phyloP scores from a whole-genome alignment of 2,113 vertebrate species.

The Corythornis madagascariensis region DNA sequence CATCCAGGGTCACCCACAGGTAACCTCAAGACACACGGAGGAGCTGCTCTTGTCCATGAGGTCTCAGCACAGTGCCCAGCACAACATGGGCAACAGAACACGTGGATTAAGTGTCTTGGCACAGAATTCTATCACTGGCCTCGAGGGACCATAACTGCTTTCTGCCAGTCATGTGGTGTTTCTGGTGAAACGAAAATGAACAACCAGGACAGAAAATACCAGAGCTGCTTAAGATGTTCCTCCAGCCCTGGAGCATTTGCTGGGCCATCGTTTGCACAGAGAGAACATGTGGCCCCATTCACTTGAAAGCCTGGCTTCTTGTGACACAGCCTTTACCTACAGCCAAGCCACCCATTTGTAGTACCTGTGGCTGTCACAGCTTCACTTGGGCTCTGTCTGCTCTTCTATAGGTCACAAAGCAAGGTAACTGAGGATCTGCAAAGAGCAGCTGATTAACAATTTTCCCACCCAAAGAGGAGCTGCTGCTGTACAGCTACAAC shows the following conservation, averaged over 20 bases:
- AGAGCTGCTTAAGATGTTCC: not conserved
- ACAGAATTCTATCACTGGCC: not conserved
- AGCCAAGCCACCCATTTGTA: not conserved
- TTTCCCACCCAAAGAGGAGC: not conserved
- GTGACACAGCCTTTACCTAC: not conserved
- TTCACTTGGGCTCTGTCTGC: not conserved
- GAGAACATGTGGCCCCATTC: not conserved
- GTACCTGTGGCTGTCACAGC: not conserved
- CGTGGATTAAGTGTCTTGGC: rapidly evolving
- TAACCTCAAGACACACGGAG: not conserved
- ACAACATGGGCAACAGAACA: not conserved
- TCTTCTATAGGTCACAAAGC: not conserved
- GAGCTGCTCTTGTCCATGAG: not conserved
- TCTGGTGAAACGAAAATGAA: not conserved
- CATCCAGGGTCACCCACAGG: not conserved
- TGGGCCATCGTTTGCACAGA: not conserved
- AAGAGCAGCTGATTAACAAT: not conserved
- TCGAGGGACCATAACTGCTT: not conserved
- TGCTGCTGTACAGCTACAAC: not conserved
- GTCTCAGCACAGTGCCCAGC: not conserved
- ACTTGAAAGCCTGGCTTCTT: not conserved
- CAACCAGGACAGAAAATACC: not conserved
- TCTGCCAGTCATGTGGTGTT: not conserved
- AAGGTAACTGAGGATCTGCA: not conserved
- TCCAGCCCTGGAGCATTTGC: not conserved